These are phyloP conservation scores for Aplodontia rufa DNA, from an alignment of 2,113 vertebrate species.

Conservation along the genomic window DNA sequence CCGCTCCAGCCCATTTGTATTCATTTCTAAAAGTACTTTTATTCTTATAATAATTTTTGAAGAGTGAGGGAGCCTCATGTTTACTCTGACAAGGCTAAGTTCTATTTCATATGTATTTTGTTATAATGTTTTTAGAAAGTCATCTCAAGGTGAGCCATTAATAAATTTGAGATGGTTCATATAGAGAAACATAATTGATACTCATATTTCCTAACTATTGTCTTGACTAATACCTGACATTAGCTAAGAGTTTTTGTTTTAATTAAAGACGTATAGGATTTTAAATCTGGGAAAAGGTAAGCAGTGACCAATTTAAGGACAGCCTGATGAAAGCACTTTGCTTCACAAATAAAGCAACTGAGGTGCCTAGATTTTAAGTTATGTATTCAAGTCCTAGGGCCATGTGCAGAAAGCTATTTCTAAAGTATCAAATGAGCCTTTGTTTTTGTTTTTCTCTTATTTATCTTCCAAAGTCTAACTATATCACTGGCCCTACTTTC, in stretches of 20 bases:
- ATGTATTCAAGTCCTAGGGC: not conserved
- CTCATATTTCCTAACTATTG: not conserved
- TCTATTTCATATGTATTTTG: not conserved
- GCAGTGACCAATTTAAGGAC: not conserved
- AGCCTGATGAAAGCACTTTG: not conserved
- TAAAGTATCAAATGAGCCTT: not conserved
- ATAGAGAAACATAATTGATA: too few relatives aligned
- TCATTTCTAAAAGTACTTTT: not conserved
- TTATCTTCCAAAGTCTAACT: not conserved
- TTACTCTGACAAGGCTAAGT: not conserved
- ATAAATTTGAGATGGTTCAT: too few relatives aligned
- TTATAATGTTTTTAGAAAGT: not conserved
- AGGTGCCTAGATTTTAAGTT: not conserved
- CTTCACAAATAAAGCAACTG: not conserved
- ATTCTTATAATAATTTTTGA: not conserved
- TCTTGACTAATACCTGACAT: not conserved
- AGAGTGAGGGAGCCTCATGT: not conserved
- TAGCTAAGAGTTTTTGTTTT: not conserved
- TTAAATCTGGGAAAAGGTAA: conserved; percentile 5
- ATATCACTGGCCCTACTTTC: not conserved
- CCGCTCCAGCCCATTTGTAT: too few relatives aligned
- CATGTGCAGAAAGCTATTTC: not conserved
- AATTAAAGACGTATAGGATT: not conserved
- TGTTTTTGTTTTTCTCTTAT: not conserved
- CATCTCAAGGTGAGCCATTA: conserved; percentile 20